Conservation (phyloP, 2,888 invertebrate species). For the Augiades crinisus region DNA sequence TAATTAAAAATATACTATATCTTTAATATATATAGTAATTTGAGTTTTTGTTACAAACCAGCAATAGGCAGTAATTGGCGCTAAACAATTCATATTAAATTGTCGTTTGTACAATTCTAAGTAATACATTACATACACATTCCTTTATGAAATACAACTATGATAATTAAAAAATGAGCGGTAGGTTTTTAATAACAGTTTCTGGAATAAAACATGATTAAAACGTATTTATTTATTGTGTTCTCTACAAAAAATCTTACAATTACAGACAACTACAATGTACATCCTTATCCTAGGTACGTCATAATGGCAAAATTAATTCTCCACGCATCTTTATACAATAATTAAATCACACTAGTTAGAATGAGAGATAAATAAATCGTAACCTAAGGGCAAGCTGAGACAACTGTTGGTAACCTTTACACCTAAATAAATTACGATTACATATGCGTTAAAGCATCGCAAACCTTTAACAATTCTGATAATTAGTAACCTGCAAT, state of each 20-base stretch:
- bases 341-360: slow-evolving; percentile 56
- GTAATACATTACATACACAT: too few relatives aligned
- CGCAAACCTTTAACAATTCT: background rate
- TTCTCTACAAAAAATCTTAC: slow-evolving; percentile 73
- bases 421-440: slow-evolving; percentile 21
- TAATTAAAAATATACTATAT: too few relatives aligned
- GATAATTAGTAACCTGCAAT: background rate
- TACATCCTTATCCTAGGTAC: slow-evolving; percentile 78
- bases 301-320: slow-evolving; percentile 76
- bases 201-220: background rate
- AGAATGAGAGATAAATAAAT: slow-evolving; percentile 67
- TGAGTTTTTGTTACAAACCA: too few relatives aligned
- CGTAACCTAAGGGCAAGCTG: slow-evolving; percentile 65
- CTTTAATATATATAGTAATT: too few relatives aligned
- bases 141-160: too few relatives aligned
- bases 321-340: slow-evolving; percentile 54
- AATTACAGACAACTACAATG: slow-evolving; percentile 75
- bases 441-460: slow-evolving; percentile 2
- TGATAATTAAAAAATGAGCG: too few relatives aligned
- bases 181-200: background rate
- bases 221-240: slow-evolving; percentile 55
- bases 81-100: too few relatives aligned
- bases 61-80: too few relatives aligned
- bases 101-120: too few relatives aligned
- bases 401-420: slow-evolving; percentile 56